A percentile compares a stretch with the other conserved stretches of the same genome.
phyloP scores from a whole-genome alignment of 2,113 vertebrate species.

The Copsychus sechellarum region DNA sequence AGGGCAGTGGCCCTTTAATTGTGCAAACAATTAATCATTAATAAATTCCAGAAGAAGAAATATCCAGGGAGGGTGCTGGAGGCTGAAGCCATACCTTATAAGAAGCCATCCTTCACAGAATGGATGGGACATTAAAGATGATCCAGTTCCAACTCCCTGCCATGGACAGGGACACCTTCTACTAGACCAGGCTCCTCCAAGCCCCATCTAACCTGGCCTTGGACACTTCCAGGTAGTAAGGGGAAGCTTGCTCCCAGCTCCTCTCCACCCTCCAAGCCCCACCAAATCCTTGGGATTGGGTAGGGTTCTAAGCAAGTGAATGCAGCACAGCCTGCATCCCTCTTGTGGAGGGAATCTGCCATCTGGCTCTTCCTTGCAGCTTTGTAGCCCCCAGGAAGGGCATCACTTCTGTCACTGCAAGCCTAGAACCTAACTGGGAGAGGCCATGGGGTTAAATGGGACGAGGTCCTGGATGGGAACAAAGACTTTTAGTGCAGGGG shows the following conservation, averaged over 20 bases:
- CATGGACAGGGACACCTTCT: background rate
- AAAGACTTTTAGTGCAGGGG: background rate
- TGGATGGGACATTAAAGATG: background rate
- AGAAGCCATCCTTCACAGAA: background rate
- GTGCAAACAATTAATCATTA: background rate
- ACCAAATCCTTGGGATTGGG: background rate
- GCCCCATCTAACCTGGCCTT: fast-evolving
- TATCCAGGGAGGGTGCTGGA: background rate
- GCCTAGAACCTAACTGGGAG: background rate
- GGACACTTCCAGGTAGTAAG: background rate
- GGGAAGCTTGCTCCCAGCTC: background rate
- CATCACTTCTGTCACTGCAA: background rate
- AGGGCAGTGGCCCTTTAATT: background rate
- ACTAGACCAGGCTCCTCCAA: background rate
- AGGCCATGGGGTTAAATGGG: background rate
- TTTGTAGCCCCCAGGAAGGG: background rate
- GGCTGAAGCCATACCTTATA: background rate
- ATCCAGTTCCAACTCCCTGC: background rate
- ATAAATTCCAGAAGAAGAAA: background rate
- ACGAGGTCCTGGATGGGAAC: background rate
- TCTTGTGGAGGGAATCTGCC: background rate
- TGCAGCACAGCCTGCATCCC: background rate
- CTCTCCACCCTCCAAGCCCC: background rate
- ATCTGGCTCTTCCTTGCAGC: background rate
- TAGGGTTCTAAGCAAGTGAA: background rate